Conservation (phyloP, 2,888 invertebrate genomes). For the Branchellion lobata region DNA sequence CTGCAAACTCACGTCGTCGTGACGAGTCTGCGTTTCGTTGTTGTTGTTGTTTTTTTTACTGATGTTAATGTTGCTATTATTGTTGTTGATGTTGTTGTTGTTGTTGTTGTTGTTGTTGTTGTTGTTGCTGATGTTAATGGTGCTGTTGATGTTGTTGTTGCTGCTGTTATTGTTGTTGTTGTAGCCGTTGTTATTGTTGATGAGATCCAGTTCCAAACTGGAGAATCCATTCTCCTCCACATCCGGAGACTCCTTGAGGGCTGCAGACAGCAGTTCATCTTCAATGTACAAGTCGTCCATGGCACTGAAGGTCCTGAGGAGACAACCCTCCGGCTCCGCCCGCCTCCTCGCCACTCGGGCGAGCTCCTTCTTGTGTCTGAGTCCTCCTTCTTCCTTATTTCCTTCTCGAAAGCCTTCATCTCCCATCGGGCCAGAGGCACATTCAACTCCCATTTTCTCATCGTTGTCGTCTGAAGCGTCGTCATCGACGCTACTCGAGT, state of each 20-base stretch:
- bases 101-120: background rate
- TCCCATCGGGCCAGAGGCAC: no score
- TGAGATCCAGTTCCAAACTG: background rate
- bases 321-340: no score
- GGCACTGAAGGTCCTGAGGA: no score
- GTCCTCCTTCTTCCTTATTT: no score
- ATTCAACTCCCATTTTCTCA: no score
- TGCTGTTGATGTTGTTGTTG: background rate
- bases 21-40: background rate
- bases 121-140: background rate
- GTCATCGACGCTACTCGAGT: no score
- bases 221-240: background rate
- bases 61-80: background rate
- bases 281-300: background rate
- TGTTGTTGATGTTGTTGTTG: background rate
- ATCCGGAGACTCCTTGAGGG: background rate
- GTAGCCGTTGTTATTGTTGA: background rate
- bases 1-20: background rate
- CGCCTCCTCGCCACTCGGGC: no score
- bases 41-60: constrained; percentile 2
- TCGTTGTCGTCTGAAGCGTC: no score
- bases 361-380: no score
- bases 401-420: no score
- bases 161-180: background rate
- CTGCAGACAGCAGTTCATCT: background rate